Conservation (phyloP, 2,888 invertebrate genomes). For the Coenonympha arcania region DNA sequence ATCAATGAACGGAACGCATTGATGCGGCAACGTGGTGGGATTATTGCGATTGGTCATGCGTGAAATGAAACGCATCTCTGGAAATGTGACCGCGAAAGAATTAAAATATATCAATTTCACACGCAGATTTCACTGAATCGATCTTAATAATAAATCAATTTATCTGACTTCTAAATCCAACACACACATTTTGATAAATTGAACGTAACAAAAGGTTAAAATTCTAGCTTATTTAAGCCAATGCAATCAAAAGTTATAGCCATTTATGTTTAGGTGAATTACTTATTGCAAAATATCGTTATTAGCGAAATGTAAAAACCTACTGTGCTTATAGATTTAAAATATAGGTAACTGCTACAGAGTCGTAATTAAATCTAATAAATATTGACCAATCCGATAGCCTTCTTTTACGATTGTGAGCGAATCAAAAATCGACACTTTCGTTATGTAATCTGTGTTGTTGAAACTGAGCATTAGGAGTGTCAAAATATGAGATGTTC, state of each 20-base stretch:
- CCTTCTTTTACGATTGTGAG: neutral
- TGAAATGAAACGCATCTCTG: slow-evolving; percentile 11
- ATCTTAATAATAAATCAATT: too few species aligned
- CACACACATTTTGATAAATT: too few species aligned
- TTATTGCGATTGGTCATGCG: slow-evolving; percentile 2
- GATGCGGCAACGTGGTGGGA: neutral
- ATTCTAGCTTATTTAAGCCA: too few species aligned
- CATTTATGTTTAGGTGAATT: too few species aligned
- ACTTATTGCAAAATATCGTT: too few species aligned
- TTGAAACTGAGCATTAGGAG: slow-evolving; percentile 16
- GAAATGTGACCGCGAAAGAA: slow-evolving; percentile 2
- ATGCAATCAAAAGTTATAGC: too few species aligned
- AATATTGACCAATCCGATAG: neutral
- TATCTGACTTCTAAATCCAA: too few species aligned
- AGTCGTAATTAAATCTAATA: neutral
- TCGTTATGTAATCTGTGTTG: slow-evolving; percentile 2
- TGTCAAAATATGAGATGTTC: slow-evolving; percentile 17
- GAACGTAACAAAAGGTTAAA: too few species aligned
- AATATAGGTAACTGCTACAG: too few species aligned
- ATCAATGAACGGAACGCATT: slow-evolving; percentile 1
- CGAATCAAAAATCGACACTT: slow-evolving; percentile 7
- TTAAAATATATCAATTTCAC: neutral
- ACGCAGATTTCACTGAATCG: too few species aligned
- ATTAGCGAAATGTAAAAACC: too few species aligned
- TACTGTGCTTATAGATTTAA: too few species aligned